Evolutionary conservation across 2,797 vertebrate genomes (phyloP).

Genomic region (Rhinella marina): DNA sequence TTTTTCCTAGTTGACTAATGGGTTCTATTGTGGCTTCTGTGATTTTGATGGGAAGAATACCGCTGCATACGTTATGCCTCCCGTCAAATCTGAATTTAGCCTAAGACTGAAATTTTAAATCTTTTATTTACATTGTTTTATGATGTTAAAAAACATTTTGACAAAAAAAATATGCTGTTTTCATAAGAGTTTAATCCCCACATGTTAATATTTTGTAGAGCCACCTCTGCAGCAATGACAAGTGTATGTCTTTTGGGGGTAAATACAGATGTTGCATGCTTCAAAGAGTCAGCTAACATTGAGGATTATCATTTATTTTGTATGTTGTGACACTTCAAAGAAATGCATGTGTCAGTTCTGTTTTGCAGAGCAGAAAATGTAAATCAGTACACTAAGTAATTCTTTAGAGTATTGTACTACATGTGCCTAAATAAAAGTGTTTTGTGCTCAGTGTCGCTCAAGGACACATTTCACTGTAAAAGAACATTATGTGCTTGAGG

Average conservation of each 20-base stretch:
- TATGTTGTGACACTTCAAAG: conserved; percentile 16
- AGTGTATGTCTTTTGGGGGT: not conserved
- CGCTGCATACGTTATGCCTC: too few relatives aligned
- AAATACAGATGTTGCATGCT: not conserved
- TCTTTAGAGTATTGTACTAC: conserved; percentile 8
- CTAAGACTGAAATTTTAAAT: not conserved
- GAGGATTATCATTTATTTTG: conserved; percentile 2
- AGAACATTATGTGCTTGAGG: not conserved
- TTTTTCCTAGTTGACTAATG: too few relatives aligned
- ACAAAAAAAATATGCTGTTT: not conserved
- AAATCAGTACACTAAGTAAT: conserved; percentile 1
- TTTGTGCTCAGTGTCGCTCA: not conserved
- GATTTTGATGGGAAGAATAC: too few relatives aligned
- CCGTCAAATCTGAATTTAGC: too few relatives aligned
- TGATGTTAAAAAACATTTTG: not conserved
- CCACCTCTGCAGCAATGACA: not conserved
- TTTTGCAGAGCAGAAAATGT: conserved; percentile 13
- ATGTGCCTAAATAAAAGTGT: not conserved
- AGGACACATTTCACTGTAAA: not conserved
- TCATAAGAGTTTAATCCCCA: not conserved
- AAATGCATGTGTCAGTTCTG: not conserved
- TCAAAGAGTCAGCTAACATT: not conserved
- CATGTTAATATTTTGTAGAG: not conserved
- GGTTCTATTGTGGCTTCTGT: too few relatives aligned
- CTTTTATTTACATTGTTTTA: not conserved